These are phyloP conservation scores for Coelopa pilipes DNA, from an alignment of 2,888 invertebrate genomes.

Conservation along the genomic window DNA sequence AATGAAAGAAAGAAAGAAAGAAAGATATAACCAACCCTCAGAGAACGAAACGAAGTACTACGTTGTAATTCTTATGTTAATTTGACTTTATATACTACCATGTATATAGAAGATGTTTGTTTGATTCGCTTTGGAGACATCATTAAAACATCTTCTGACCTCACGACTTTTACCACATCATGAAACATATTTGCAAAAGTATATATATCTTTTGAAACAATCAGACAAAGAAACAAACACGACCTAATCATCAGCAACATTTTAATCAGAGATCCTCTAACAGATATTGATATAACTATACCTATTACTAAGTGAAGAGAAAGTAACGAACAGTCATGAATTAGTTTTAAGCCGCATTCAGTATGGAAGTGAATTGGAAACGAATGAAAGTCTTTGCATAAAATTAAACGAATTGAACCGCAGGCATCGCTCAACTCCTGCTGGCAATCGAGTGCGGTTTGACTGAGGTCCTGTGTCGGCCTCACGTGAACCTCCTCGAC, in stretches of 20 bases:
- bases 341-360: constrained; percentile 28
- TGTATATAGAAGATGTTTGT: too few relatives aligned
- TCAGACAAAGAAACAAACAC: not conserved
- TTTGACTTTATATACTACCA: too few relatives aligned
- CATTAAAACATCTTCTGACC: not conserved
- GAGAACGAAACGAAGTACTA: not conserved
- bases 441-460: not conserved
- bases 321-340: constrained; percentile 26
- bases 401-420: not conserved
- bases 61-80: not conserved
- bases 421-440: too few relatives aligned
- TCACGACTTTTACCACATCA: not conserved
- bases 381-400: not conserved
- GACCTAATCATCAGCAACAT: not conserved
- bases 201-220: not conserved
- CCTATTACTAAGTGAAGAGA: constrained; percentile 1
- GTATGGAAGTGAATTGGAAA: not conserved
- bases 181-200: too few relatives aligned
- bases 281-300: not conserved
- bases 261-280: not conserved
- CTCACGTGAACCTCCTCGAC: not conserved
- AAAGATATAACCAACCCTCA: too few relatives aligned
- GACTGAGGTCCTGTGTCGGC: not conserved
- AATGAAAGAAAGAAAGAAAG: too few relatives aligned
- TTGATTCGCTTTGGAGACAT: not conserved